Evolutionary conservation across 2,797 vertebrate genomes (phyloP).

Genomic region (Fundulus diaphanus): DNA sequence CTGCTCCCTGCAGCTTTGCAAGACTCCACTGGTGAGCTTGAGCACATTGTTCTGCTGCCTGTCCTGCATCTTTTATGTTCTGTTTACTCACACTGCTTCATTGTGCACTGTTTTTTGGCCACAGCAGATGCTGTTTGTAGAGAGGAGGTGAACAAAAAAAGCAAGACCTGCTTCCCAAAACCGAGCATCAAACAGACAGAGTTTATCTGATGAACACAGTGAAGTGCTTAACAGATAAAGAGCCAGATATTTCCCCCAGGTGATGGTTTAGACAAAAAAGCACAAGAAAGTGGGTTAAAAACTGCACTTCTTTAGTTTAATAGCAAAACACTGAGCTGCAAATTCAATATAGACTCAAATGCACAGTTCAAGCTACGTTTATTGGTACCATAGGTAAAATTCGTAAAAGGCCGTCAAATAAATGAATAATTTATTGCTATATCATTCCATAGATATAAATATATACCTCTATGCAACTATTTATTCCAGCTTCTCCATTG

Average conservation of each 20-base stretch:
- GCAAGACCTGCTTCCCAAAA: background rate
- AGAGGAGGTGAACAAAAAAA: constrained; percentile 4
- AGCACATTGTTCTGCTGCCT: background rate
- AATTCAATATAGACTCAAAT: background rate
- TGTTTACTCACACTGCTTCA: constrained; percentile 10
- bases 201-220: constrained; percentile 9
- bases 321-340: background rate
- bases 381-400: background rate
- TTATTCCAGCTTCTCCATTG: background rate
- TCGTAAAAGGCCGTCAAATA: background rate
- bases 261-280: constrained; percentile 7
- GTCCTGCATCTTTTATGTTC: constrained; percentile 7
- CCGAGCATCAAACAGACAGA: background rate
- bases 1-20: constrained; percentile 2
- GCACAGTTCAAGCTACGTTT: background rate
- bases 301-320: background rate
- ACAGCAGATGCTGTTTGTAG: constrained; percentile 8
- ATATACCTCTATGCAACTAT: background rate
- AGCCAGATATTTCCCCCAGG: constrained; percentile 3
- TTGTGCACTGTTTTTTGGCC: background rate
- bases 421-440: background rate
- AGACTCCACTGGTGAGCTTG: background rate
- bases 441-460: background rate
- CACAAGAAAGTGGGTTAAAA: background rate
- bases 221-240: constrained; percentile 12